These are phyloP conservation scores for Xiphophorus birchmanni DNA, from an alignment of 2,797 vertebrate genomes.

Conservation along the genomic window DNA sequence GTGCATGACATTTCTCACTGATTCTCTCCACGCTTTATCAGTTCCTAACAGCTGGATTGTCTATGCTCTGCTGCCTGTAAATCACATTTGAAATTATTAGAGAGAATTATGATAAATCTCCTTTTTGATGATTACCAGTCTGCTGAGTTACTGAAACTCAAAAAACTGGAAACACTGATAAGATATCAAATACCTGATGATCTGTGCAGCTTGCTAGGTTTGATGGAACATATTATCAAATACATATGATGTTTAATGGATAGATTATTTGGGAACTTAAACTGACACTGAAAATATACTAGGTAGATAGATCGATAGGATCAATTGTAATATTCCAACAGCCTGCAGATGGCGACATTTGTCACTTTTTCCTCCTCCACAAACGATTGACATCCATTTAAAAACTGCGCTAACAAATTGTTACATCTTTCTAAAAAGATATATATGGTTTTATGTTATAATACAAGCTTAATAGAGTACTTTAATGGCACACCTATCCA, in stretches of 20 bases:
- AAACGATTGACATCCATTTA: neutral
- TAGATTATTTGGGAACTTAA: slow-evolving; percentile 39
- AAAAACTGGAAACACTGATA: slow-evolving; percentile 7
- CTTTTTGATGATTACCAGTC: neutral
- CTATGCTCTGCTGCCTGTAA: neutral
- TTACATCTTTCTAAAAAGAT: neutral
- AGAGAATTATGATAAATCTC: slow-evolving; percentile 2
- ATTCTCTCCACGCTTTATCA: neutral
- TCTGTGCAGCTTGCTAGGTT: slow-evolving; percentile 8
- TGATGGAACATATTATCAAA: slow-evolving; percentile 32
- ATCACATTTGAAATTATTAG: neutral
- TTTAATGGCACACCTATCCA: slow-evolving; percentile 5
- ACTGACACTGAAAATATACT: neutral
- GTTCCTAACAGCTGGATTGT: neutral
- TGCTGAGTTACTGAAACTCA: slow-evolving; percentile 4
- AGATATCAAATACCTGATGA: slow-evolving; percentile 9
- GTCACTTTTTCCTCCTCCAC: slow-evolving; percentile 23
- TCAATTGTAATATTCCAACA: slow-evolving; percentile 22
- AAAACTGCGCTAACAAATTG: slow-evolving; percentile 17
- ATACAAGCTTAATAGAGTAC: slow-evolving; percentile 11
- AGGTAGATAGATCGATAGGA: slow-evolving; percentile 12
- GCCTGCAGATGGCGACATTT: slow-evolving; percentile 62
- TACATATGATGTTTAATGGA: slow-evolving; percentile 4
- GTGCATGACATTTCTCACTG: neutral
- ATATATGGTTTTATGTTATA: neutral